phyloP scores from a whole-genome alignment of 2,113 vertebrate species.

The Cyprinus carpio region DNA sequence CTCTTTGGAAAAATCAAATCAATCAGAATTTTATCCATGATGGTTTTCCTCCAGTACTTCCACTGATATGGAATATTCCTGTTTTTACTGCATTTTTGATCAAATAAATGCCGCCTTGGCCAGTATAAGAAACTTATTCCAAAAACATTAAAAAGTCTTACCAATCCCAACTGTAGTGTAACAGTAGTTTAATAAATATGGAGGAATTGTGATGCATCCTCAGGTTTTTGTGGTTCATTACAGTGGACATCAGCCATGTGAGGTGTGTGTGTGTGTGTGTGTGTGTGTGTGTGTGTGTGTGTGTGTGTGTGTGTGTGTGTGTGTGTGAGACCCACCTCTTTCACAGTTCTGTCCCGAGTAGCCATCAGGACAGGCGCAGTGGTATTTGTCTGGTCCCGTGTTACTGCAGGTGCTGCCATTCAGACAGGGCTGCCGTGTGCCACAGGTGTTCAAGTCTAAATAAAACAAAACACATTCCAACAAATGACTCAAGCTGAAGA shows the following conservation, averaged over 20 bases:
- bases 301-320: not conserved
- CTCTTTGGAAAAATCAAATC: not conserved
- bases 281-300: not conserved
- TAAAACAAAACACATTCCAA: conserved; percentile 48
- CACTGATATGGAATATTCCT: not conserved
- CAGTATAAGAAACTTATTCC: too few relatives aligned
- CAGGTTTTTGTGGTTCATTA: not conserved
- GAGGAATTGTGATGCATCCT: too few relatives aligned
- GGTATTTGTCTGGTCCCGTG: conserved; percentile 96
- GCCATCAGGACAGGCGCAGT: conserved; percentile 93
- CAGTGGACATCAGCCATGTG: not conserved
- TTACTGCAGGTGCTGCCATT: conserved; percentile 96
- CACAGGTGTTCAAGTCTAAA: conserved; percentile 89
- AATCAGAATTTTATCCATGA: not conserved
- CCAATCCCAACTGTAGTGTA: too few relatives aligned
- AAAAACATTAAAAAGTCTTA: too few relatives aligned
- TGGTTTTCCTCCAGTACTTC: not conserved
- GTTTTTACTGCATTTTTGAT: too few relatives aligned
- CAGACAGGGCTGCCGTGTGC: conserved; percentile 90
- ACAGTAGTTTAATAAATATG: too few relatives aligned
- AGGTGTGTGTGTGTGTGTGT: not conserved
- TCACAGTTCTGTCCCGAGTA: conserved; percentile 96
- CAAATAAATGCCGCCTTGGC: too few relatives aligned
- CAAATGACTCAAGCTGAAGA: not conserved
- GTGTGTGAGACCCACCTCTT: conserved; percentile 79